These are phyloP conservation scores for Coregonus sp. DNA, from an alignment of 2,797 vertebrate species.

Conservation along the genomic window DNA sequence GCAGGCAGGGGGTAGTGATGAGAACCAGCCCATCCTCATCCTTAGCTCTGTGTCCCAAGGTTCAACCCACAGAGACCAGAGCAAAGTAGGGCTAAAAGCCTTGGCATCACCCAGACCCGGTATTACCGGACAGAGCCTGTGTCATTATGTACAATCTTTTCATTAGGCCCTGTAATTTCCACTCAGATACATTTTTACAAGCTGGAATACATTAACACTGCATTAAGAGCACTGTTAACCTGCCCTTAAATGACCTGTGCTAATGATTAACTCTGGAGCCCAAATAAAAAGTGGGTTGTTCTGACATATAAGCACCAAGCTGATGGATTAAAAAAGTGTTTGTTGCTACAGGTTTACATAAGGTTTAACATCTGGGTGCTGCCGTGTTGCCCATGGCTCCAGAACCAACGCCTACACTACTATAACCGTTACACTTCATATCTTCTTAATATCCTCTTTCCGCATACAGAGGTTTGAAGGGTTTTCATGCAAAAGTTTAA, in stretches of 20 bases:
- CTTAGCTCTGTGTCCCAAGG: slow-evolving; percentile 12
- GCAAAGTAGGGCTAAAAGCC: slow-evolving; percentile 38
- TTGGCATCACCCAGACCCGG: slow-evolving; percentile 46
- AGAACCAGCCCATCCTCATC: slow-evolving; percentile 7
- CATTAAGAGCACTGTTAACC: slow-evolving; percentile 56
- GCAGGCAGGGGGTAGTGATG: slow-evolving; percentile 1
- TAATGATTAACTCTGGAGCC: slow-evolving; percentile 56
- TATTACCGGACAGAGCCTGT: slow-evolving; percentile 39
- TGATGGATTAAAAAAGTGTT: slow-evolving; percentile 68
- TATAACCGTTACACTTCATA: slow-evolving; percentile 38
- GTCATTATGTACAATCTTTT: slow-evolving; percentile 59
- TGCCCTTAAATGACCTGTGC: slow-evolving; percentile 54
- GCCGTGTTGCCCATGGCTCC: slow-evolving; percentile 34
- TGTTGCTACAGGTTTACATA: slow-evolving; percentile 50
- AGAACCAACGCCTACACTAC: slow-evolving; percentile 35
- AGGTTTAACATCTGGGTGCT: slow-evolving; percentile 57
- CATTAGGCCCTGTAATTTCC: slow-evolving; percentile 68
- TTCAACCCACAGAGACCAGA: not conserved
- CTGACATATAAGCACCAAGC: slow-evolving; percentile 53
- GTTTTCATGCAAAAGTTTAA: slow-evolving; percentile 53
- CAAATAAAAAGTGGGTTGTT: slow-evolving; percentile 61
- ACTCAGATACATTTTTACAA: slow-evolving; percentile 63
- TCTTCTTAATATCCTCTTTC: slow-evolving; percentile 49
- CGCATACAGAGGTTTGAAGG: slow-evolving; percentile 46
- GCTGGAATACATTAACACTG: slow-evolving; percentile 67